phyloP scores from a whole-genome alignment of 2,797 vertebrate species.

The Trichosurus vulpecula region DNA sequence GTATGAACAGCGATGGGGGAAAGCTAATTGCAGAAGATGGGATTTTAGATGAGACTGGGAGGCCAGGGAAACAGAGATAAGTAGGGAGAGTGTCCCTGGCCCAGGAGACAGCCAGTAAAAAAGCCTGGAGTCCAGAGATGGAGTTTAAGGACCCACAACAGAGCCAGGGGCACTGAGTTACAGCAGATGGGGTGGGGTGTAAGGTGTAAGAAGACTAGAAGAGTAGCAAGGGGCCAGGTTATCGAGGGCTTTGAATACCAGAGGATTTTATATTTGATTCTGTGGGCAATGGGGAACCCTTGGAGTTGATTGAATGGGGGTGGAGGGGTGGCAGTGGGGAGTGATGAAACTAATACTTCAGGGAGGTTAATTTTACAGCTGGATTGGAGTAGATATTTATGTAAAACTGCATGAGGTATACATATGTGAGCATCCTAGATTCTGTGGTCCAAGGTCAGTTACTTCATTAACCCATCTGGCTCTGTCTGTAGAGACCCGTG shows the following conservation, averaged over 20 bases:
- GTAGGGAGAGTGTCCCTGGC: not conserved
- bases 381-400: not conserved
- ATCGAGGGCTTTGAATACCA: not conserved
- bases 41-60: not conserved
- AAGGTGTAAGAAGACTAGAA: not conserved
- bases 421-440: not conserved
- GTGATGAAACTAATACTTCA: not conserved
- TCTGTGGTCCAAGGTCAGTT: not conserved
- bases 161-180: not conserved
- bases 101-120: not conserved
- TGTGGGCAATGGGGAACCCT: not conserved
- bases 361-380: not conserved
- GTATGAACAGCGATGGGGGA: not conserved
- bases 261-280: not conserved
- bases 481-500: not conserved
- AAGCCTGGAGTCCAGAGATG: not conserved
- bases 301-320: not conserved
- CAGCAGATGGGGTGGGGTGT: not conserved
- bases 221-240: not conserved
- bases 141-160: not conserved
- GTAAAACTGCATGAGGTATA: not conserved
- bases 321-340: accelerated
- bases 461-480: not conserved
- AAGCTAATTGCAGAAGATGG: not conserved
- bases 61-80: not conserved